Evolutionary conservation across 1,140 invertebrate species (phyloP).

Genomic region (Aphis gossypii): DNA sequence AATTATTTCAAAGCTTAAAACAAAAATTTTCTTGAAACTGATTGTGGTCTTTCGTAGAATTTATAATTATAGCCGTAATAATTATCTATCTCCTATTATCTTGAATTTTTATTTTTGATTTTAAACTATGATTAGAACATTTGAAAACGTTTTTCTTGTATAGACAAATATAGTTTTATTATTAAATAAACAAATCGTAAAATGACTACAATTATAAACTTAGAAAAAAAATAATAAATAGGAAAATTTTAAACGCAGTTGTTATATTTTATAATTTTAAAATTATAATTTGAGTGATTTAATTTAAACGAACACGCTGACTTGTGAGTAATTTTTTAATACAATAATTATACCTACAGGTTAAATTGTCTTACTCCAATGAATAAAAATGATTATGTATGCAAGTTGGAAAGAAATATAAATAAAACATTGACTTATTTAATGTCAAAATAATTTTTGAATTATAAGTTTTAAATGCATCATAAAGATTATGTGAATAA

Average conservation of each 20-base stretch:
- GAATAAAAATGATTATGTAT: background rate
- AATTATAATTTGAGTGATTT: background rate
- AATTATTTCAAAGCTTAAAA: background rate
- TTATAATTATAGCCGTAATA: background rate
- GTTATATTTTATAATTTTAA: background rate
- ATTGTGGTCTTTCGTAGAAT: background rate
- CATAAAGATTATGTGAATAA: background rate
- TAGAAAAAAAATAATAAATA: background rate
- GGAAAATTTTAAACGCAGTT: background rate
- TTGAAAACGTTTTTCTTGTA: too few species aligned
- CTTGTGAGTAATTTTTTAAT: too few species aligned
- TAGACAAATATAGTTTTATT: background rate
- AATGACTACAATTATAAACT: background rate
- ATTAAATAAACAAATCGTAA: background rate
- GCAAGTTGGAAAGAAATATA: background rate
- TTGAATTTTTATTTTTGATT: background rate
- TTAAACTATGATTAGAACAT: background rate
- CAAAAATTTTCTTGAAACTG: background rate
- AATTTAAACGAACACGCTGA: background rate
- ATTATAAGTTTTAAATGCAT: background rate
- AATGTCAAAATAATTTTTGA: background rate
- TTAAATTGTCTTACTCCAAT: background rate
- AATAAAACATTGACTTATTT: background rate
- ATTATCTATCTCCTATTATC: background rate
- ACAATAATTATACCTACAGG: background rate